Conservation (phyloP, 2,888 invertebrate species). For the Cephus rjabovi region DNA sequence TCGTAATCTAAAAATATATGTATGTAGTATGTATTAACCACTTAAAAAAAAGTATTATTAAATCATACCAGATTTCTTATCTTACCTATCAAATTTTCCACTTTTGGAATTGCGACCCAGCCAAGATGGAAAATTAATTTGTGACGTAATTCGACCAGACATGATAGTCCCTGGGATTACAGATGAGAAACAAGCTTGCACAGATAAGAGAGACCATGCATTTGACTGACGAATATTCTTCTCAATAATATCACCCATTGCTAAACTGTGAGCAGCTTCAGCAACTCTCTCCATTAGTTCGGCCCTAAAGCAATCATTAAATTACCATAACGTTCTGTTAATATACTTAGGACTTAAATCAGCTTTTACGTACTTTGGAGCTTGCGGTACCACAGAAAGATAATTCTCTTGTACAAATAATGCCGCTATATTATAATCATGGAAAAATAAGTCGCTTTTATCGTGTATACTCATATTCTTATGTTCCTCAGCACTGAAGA, state of each 20-base stretch:
- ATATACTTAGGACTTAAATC: neutral
- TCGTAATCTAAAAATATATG: slow-evolving; percentile 39
- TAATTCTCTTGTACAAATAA: slow-evolving; percentile 99
- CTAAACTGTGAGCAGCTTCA: slow-evolving; percentile 87
- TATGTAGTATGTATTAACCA: neutral
- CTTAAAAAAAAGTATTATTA: neutral
- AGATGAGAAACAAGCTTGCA: slow-evolving; percentile 89
- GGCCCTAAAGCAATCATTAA: slow-evolving; percentile 54
- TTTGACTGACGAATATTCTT: slow-evolving; percentile 82
- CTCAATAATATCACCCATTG: slow-evolving; percentile 88
- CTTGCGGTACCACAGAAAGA: slow-evolving; percentile 80
- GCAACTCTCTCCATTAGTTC: slow-evolving; percentile 79
- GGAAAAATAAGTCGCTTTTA: slow-evolving; percentile 93
- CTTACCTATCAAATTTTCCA: slow-evolving; percentile 83
- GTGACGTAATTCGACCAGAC: slow-evolving; percentile 81
- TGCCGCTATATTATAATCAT: slow-evolving; percentile 96
- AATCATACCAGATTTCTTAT: slow-evolving; percentile 5
- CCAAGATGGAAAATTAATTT: slow-evolving; percentile 95
- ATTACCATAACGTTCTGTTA: too few species aligned
- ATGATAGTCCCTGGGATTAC: slow-evolving; percentile 90
- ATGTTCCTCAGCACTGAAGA: slow-evolving; percentile 85
- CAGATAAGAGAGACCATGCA: slow-evolving; percentile 89
- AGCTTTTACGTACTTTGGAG: slow-evolving; percentile 72
- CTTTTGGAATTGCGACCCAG: slow-evolving; percentile 93
- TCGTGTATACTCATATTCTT: slow-evolving; percentile 83